These are phyloP conservation scores for Podiceps cristatus DNA, from an alignment of 2,113 vertebrate genomes.

Conservation along the genomic window DNA sequence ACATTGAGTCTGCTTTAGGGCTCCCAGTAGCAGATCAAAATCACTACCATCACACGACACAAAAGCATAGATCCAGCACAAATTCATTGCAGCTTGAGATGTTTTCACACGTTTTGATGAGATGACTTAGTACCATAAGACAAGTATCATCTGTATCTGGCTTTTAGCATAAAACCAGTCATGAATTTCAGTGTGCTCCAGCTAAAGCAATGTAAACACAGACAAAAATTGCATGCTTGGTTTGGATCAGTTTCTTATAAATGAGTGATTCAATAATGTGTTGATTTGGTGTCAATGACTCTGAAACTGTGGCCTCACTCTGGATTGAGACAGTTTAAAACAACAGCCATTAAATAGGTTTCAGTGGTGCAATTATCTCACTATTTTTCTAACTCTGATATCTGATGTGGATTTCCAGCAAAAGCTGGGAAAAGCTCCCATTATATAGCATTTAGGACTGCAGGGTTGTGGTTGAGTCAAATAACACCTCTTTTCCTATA, in stretches of 20 bases:
- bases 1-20: neutral
- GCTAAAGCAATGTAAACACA: neutral
- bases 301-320: neutral
- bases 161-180: neutral
- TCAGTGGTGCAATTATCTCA: neutral
- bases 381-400: neutral
- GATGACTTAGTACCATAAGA: neutral
- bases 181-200: neutral
- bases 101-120: neutral
- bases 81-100: neutral
- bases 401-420: neutral
- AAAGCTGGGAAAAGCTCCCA: neutral
- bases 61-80: neutral
- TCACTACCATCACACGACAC: neutral
- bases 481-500: neutral
- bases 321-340: neutral
- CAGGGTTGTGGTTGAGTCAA: accelerated
- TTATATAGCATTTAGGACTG: neutral
- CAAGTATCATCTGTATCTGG: neutral
- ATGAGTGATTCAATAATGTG: neutral
- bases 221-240: neutral
- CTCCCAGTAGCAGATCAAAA: neutral
- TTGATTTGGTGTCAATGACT: neutral
- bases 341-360: neutral
- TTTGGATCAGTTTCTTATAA: neutral